Percentiles rank a stretch among this genome's conserved stretches.
Evolutionary conservation across 2,113 vertebrate genomes (phyloP).

Genomic region (Nematolebias whitei): DNA sequence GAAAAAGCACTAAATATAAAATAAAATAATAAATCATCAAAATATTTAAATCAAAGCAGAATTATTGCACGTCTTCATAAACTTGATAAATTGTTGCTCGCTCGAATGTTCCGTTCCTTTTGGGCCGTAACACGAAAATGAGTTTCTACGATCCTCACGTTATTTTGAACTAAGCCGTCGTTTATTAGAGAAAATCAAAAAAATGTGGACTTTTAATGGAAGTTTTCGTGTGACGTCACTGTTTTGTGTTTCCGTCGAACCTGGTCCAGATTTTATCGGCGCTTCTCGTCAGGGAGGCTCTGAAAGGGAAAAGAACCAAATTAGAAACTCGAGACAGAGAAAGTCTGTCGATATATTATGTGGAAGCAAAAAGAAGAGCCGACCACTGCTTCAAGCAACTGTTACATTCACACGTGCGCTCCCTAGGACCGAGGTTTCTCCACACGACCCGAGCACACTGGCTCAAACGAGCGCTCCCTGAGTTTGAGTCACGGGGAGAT

Average conservation of each 20-base stretch:
- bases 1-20: too few species aligned
- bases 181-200: too few species aligned
- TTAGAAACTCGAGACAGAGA: conserved; percentile 44
- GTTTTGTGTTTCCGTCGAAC: background rate
- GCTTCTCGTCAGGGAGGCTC: conserved; percentile 28
- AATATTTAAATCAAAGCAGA: too few species aligned
- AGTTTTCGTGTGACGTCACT: background rate
- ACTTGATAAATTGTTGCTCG: too few species aligned
- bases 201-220: too few species aligned
- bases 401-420: conserved; percentile 31
- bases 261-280: conserved; percentile 14
- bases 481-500: conserved; percentile 36
- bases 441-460: conserved; percentile 1
- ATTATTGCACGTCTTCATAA: too few species aligned
- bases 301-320: conserved; percentile 42
- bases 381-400: background rate
- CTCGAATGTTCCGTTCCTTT: too few species aligned
- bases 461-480: conserved; percentile 15
- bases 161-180: too few species aligned
- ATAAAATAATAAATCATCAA: too few species aligned
- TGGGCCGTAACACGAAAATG: too few species aligned
- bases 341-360: conserved; percentile 20
- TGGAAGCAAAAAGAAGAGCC: conserved; percentile 4
- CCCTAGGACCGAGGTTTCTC: conserved; percentile 30
- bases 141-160: too few species aligned